A percentile compares a stretch with the other conserved stretches of the same genome.
These are phyloP conservation scores for Micromys minutus DNA, from an alignment of 2,113 vertebrate species.

Conservation along the genomic window DNA sequence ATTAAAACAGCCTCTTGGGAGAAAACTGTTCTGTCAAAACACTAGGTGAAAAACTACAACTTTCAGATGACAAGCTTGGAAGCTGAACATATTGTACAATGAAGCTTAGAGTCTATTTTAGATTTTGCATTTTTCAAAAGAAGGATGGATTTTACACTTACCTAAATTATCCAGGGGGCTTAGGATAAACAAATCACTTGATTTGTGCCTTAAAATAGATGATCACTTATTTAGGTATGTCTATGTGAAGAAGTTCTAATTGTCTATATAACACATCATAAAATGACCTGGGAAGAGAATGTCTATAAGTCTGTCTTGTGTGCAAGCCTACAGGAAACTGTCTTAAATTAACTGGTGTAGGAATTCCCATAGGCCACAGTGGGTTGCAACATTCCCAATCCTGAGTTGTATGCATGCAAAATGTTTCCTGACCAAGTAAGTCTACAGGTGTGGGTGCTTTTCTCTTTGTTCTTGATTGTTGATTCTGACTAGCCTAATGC, in stretches of 20 bases:
- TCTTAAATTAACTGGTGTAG: not conserved
- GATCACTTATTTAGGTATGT: not conserved
- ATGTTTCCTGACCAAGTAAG: not conserved
- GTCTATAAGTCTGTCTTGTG: not conserved
- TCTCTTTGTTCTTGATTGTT: not conserved
- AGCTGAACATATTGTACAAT: not conserved
- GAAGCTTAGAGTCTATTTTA: not conserved
- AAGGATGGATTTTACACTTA: not conserved
- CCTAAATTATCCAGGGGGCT: not conserved
- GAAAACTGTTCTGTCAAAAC: conserved; percentile 15
- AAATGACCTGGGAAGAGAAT: not conserved
- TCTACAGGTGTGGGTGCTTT: not conserved
- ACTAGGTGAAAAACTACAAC: not conserved
- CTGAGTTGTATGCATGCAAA: not conserved
- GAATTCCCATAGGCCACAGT: not conserved
- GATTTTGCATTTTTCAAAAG: not conserved
- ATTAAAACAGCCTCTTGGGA: not conserved
- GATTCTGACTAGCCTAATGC: not conserved
- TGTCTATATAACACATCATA: not conserved
- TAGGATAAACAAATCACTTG: not conserved
- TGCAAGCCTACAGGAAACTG: too few relatives aligned
- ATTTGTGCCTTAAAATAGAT: not conserved
- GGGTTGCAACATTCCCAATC: not conserved
- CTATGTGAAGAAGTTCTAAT: not conserved
- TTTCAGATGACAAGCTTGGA: not conserved